Percentiles rank a stretch among this genome's conserved stretches.
Conservation (phyloP, 2,113 vertebrate genomes). For the Ailurus styani region DNA sequence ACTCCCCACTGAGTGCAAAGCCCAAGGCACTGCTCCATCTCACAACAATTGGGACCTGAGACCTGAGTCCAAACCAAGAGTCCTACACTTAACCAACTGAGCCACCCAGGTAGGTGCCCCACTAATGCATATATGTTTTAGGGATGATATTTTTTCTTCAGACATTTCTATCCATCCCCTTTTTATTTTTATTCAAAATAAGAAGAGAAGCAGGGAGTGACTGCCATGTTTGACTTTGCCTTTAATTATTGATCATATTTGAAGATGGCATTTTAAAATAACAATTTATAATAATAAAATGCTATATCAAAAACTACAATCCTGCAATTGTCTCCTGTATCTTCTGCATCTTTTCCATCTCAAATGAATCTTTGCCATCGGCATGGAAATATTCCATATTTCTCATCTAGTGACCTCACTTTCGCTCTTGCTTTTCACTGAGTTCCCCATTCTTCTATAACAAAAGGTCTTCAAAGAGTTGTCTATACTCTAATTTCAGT, state of each 20-base stretch:
- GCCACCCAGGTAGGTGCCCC: neutral
- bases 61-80: neutral
- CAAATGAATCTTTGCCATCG: neutral
- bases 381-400: neutral
- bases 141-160: neutral
- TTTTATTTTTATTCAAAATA: neutral
- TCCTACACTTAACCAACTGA: neutral
- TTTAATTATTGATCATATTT: neutral
- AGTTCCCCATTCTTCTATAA: neutral
- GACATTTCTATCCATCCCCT: neutral
- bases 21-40: neutral
- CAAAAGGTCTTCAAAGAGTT: neutral
- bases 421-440: neutral
- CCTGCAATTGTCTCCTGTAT: neutral
- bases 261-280: neutral
- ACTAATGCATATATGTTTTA: neutral
- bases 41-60: neutral
- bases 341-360: neutral
- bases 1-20: neutral
- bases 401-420: neutral
- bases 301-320: neutral
- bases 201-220: neutral
- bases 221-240: neutral
- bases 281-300: neutral
- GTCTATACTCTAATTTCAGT: neutral